These are phyloP conservation scores for Odontamblyopus lacepedii DNA, from an alignment of 2,797 vertebrate species.

Conservation along the genomic window DNA sequence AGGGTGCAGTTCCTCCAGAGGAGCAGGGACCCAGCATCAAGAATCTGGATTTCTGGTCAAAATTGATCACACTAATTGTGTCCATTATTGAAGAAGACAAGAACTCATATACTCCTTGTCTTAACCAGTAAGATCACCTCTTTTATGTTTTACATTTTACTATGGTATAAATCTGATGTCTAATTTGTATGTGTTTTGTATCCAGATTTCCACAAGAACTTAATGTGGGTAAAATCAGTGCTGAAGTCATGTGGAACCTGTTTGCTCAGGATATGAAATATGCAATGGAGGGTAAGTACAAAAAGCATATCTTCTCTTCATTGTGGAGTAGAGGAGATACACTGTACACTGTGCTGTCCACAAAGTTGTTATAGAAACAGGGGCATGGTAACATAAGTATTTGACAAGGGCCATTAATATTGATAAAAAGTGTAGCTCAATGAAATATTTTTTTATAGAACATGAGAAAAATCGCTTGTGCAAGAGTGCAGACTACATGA, in stretches of 20 bases:
- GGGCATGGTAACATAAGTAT: background rate
- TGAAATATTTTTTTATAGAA: slow-evolving; percentile 71
- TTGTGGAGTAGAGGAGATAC: background rate
- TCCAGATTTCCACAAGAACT: slow-evolving; percentile 96
- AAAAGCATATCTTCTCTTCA: background rate
- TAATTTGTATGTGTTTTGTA: slow-evolving; percentile 17
- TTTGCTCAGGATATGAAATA: slow-evolving; percentile 99
- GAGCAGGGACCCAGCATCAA: slow-evolving; percentile 98
- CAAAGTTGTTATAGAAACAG: background rate
- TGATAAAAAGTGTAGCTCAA: background rate
- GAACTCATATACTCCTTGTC: slow-evolving; percentile 96
- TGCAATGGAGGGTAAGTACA: slow-evolving; percentile 93
- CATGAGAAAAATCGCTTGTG: slow-evolving; percentile 97
- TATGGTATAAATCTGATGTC: background rate
- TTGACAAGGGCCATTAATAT: background rate
- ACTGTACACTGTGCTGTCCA: background rate
- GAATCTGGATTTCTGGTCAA: slow-evolving; percentile 99
- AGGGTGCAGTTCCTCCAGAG: slow-evolving; percentile 91
- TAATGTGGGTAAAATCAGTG: slow-evolving; percentile 98
- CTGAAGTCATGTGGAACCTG: slow-evolving; percentile 99
- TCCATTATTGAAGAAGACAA: slow-evolving; percentile 99
- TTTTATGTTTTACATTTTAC: background rate
- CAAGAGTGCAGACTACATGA: slow-evolving; percentile 99
- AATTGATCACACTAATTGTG: slow-evolving; percentile 97
- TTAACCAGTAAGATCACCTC: slow-evolving; percentile 90